These are phyloP conservation scores for Tinea semifulvella DNA, from an alignment of 2,888 invertebrate species.

Conservation along the genomic window DNA sequence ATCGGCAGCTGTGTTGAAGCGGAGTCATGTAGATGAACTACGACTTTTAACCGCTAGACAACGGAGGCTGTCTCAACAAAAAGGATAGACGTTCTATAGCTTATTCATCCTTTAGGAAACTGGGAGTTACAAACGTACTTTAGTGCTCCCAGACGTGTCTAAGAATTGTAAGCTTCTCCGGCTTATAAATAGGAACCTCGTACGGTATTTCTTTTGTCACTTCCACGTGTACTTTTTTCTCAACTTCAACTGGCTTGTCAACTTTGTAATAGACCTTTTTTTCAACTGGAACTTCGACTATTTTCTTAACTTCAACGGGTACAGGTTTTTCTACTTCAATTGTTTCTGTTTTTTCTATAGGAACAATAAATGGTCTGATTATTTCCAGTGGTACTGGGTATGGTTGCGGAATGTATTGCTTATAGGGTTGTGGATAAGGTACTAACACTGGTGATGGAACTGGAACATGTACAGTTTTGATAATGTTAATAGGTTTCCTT, in stretches of 20 bases:
- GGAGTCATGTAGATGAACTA: no score
- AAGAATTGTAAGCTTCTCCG: slow-evolving; percentile 31
- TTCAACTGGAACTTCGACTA: slow-evolving; percentile 23
- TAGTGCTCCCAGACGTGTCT: slow-evolving; percentile 39
- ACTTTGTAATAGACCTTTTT: slow-evolving; percentile 31
- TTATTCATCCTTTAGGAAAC: no score
- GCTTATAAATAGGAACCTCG: slow-evolving; percentile 25
- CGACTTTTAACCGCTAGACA: no score
- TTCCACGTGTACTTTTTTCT: slow-evolving; percentile 27
- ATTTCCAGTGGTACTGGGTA: slow-evolving; percentile 30
- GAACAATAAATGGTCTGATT: slow-evolving; percentile 26
- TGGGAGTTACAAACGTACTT: no score
- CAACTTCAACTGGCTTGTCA: slow-evolving; percentile 30
- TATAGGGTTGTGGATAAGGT: slow-evolving; percentile 31
- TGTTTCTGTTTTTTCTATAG: slow-evolving; percentile 26
- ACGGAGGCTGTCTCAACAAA: no score
- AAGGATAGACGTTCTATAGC: no score
- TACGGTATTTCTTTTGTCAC: slow-evolving; percentile 27
- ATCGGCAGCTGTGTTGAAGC: no score
- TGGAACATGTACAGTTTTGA: slow-evolving; percentile 27
- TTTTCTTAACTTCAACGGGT: slow-evolving; percentile 26
- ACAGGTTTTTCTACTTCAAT: slow-evolving; percentile 27
- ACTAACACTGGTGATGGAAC: slow-evolving; percentile 28
- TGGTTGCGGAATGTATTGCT: slow-evolving; percentile 28
- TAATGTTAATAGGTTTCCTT: slow-evolving; percentile 24